A percentile compares a stretch with the other conserved stretches of the same genome.
Evolutionary conservation across 2,888 invertebrate species (phyloP).

Genomic region (Unio pictorum): DNA sequence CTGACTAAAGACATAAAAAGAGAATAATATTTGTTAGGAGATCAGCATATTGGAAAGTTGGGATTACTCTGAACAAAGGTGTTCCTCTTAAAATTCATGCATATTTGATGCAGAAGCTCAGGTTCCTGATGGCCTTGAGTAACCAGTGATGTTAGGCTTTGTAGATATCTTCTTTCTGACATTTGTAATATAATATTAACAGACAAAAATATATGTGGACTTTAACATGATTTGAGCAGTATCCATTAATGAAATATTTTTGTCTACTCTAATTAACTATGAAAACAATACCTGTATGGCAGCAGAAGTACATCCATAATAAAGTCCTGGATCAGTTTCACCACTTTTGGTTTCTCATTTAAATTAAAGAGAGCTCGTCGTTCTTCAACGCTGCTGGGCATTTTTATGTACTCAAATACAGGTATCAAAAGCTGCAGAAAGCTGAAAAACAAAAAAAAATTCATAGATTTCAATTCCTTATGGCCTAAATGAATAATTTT

Average conservation of each 20-base stretch:
- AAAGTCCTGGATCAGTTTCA: conserved; percentile 81
- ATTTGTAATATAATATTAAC: too few relatives aligned
- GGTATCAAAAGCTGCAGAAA: conserved; percentile 86
- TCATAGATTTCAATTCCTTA: not conserved
- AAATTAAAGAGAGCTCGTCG: conserved; percentile 79
- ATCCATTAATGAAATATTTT: too few relatives aligned
- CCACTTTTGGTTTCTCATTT: conserved; percentile 80
- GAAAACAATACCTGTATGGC: conserved; percentile 83
- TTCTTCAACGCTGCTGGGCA: conserved; percentile 78
- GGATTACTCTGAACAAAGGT: too few relatives aligned
- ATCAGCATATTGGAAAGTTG: too few relatives aligned
- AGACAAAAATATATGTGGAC: too few relatives aligned
- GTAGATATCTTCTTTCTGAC: too few relatives aligned
- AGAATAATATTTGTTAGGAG: too few relatives aligned
- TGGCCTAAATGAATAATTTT: not conserved
- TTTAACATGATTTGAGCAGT: too few relatives aligned
- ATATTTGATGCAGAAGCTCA: too few relatives aligned
- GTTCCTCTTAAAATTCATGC: too few relatives aligned
- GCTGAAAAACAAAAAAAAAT: conserved; percentile 72
- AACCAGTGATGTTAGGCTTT: not conserved
- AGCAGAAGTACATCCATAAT: conserved; percentile 87
- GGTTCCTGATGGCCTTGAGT: not conserved
- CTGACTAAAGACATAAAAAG: too few relatives aligned
- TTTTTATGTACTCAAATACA: conserved; percentile 81
- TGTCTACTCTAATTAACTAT: too few relatives aligned